Evolutionary conservation across 2,888 invertebrate genomes (phyloP).

Genomic region (Amitus sp.): DNA sequence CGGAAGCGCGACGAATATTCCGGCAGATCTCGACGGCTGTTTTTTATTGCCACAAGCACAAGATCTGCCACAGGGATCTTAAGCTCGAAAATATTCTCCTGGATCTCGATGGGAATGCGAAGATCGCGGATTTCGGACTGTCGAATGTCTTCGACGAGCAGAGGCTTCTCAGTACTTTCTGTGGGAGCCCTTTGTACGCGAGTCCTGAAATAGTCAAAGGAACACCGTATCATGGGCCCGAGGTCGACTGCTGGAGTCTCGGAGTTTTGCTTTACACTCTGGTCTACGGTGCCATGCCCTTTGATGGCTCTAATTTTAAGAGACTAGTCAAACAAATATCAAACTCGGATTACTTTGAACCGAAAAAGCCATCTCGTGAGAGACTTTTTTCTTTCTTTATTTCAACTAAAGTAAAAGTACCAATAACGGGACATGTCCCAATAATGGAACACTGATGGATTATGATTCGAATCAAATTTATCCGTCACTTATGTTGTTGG

Average conservation of each 20-base stretch:
- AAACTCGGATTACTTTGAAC: constrained; percentile 97
- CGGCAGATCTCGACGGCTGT: constrained; percentile 96
- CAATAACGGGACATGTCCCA: no score
- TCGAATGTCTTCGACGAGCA: constrained; percentile 96
- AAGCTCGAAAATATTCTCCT: constrained; percentile 95
- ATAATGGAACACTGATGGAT: no score
- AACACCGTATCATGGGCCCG: constrained; percentile 96
- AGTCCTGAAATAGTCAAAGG: constrained; percentile 98
- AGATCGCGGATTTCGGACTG: constrained; percentile 99
- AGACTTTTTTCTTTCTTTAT: background rate
- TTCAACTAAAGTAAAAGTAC: no score
- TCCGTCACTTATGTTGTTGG: no score
- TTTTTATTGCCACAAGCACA: constrained; percentile 98
- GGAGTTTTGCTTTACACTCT: constrained; percentile 97
- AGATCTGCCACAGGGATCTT: constrained; percentile 95
- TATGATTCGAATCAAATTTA: no score
- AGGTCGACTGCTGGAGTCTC: constrained; percentile 94
- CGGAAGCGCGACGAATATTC: constrained; percentile 94
- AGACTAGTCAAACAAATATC: constrained; percentile 96
- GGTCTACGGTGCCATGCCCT: constrained; percentile 99
- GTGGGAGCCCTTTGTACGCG: constrained; percentile 96
- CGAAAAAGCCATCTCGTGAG: constrained; percentile 89
- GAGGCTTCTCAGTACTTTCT: constrained; percentile 88
- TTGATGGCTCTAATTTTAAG: constrained; percentile 98
- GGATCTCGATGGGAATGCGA: constrained; percentile 93